Conservation (phyloP, 2,113 vertebrate genomes). For the Geothlypis trichas region DNA sequence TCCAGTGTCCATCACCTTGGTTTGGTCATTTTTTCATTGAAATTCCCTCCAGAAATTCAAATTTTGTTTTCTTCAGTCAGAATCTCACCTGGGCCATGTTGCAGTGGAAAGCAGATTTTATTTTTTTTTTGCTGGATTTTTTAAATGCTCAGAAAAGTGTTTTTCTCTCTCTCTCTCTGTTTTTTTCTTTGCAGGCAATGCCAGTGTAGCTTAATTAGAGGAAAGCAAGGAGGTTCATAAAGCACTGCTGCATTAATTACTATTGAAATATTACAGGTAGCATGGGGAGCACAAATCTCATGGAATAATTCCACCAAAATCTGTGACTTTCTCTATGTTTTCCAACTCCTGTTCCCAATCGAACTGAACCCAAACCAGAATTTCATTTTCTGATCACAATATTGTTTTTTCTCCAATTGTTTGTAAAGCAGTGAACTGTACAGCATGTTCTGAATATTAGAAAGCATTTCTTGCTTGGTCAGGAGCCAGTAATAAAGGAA, state of each 20-base stretch:
- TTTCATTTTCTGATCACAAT: background rate
- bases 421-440: background rate
- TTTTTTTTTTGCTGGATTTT: background rate
- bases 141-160: background rate
- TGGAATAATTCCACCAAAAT: background rate
- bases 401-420: background rate
- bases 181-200: background rate
- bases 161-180: background rate
- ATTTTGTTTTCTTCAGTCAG: background rate
- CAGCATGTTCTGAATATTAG: background rate
- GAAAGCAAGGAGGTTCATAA: background rate
- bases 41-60: background rate
- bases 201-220: background rate
- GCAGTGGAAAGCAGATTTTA: background rate
- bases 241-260: background rate
- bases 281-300: background rate
- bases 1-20: background rate
- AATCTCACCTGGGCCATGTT: background rate
- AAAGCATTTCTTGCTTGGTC: background rate
- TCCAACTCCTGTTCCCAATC: background rate
- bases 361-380: background rate
- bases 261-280: background rate
- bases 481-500: constrained; percentile 4
- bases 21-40: background rate
- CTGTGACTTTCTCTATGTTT: background rate